Base-by-base conservation (phyloP, 2,888 invertebrate species). In the Tachina lurida region DNA sequence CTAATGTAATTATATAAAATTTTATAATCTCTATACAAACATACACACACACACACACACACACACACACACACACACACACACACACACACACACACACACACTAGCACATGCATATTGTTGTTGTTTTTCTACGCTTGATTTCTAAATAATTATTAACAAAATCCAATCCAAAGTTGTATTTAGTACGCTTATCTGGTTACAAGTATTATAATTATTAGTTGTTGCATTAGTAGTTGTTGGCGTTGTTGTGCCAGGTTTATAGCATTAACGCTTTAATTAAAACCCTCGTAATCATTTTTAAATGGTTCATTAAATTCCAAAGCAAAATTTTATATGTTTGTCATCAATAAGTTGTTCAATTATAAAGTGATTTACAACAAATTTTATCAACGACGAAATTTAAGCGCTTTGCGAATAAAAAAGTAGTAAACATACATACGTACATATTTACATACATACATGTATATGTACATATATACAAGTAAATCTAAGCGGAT, bases 231-330 rank as follows among this genome's bases (percentile, higher is more conserved):
- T 65, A 10, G 47, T 65, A 62, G 43, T 68, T 62, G 65, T 71
- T 67, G 54, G 39, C 13, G 79, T 67, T 60, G 65, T 58, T 67
- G 71, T 56, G 31, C n/a, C n/a, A 47, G 41, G 22, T 73, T 73
- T 65, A 78, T 75, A 60, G 45, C 82, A 75, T 85, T 82, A 79
- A 78, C 74, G 85, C 82, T 82, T 85, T 71, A 85, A 85, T 85
- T 85, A 82, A 82, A 82, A 71, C 31, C 31, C 31, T 31, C 31
- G 31, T 82, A 85, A 82, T 85, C 58, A 79, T 62, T 79, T 79
- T 82, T 85, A 82, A 85, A 85, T 75, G 82, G 63, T 85, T 82
- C 78, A 75, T 85, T 85, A 82, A 79, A 79, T 78, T 75, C 71
- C 74, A 75, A 75, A 85, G 63, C 70, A 82, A 82, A 76, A 62